Conservation (phyloP, 2,113 vertebrate genomes). For the Microcebus ravelobensis region DNA sequence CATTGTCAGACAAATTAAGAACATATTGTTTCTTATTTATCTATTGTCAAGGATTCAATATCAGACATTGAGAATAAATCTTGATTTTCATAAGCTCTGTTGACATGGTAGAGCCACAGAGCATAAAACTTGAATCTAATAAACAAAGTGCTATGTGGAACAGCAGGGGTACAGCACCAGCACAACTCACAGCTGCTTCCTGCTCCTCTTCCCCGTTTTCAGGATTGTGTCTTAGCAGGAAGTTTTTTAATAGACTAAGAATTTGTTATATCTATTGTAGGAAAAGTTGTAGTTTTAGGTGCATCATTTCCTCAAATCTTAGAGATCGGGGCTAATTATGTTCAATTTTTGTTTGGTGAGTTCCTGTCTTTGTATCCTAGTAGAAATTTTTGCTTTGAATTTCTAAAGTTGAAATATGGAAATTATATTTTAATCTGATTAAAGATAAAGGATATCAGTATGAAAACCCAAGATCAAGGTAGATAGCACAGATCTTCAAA, state of each 20-base stretch:
- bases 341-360: background rate
- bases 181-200: background rate
- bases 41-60: slow-evolving; percentile 78
- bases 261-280: background rate
- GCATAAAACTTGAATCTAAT: slow-evolving; percentile 80
- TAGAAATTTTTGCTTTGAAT: slow-evolving; percentile 55
- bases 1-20: slow-evolving; percentile 86
- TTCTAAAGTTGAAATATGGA: slow-evolving; percentile 51
- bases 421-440: background rate
- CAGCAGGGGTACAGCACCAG: background rate
- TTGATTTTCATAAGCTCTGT: slow-evolving; percentile 82
- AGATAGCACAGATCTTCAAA: background rate
- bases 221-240: background rate
- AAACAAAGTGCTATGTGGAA: slow-evolving; percentile 65
- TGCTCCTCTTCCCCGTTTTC: background rate
- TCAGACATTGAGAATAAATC: slow-evolving; percentile 83
- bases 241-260: background rate
- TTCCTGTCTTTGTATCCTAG: background rate
- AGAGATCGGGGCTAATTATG: background rate
- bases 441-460: background rate
- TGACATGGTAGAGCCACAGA: slow-evolving; percentile 71
- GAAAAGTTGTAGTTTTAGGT: background rate
- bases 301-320: background rate
- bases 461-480: background rate
- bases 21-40: slow-evolving; percentile 84